Base-by-base conservation (phyloP, 92 coral and sea anemone genomes). In the Ricordea florida region DNA sequence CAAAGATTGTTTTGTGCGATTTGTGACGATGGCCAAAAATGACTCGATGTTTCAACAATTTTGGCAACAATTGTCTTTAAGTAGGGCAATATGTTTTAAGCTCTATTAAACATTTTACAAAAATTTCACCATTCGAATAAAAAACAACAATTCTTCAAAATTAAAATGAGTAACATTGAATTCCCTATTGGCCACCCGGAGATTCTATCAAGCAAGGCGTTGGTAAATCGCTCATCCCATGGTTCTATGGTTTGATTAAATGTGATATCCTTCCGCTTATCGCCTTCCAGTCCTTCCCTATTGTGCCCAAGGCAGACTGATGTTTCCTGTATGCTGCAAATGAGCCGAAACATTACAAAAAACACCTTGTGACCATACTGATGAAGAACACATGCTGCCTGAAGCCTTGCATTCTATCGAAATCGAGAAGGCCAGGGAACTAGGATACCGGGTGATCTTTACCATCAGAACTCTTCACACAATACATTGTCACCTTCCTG, bases 401-500 rank as follows among this genome's bases (percentile, higher is more conserved):
- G 85, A 85, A 5, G 62, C 82, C 0, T 45, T 55, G 42, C 45
- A 57, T 20, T 42, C 73, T 3, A 55, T 57, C 13, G 73, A 66
- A 37, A 0, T 44, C 11, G 43, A 3, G 13, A 16, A 66, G 30
- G 41, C 57, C 26, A 5, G 18, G 4, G 41, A 43, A 34, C n/a
- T 42, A 23, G 53, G 73, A 2, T 66, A 46, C 33, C n/a, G 14
- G 17, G 16, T 66, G 5, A 11, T 24, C 0, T 8, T 1, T 3
- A 31, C 0, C 3, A 14, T 26, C 2, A 3, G 72, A 38, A 18
- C 21, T 64, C 25, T 42, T 64, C 9, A 22, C 27, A 9, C 33
- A 64, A 5, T 64, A 64, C 46, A 53, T 64, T 4, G 29, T 38
- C 18, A 64, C 34, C 10, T 64, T 33, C 52, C 9, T 40, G 2